phyloP scores from a whole-genome alignment of 1,140 invertebrate genomes.

The Polyergus mexicanus region DNA sequence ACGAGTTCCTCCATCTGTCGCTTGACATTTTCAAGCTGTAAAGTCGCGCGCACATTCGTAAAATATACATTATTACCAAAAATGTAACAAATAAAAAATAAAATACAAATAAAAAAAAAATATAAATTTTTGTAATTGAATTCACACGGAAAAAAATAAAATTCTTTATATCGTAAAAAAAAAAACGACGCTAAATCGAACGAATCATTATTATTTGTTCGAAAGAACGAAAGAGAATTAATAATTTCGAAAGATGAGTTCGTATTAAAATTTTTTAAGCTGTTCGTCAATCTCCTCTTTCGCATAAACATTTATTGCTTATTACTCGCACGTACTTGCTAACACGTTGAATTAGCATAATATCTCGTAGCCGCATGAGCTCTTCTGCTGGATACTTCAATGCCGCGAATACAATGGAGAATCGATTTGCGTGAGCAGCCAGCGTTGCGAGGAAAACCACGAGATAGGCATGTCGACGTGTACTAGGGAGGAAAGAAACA shows the following conservation, averaged over 20 bases:
- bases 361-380: slow-evolving; percentile 58
- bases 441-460: slow-evolving; percentile 60
- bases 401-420: slow-evolving; percentile 75
- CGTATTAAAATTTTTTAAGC: neutral
- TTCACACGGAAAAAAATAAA: neutral
- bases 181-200: neutral
- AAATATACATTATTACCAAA: neutral
- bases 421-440: slow-evolving; percentile 69
- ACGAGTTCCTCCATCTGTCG: slow-evolving; percentile 16
- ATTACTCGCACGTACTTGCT: slow-evolving; percentile 58
- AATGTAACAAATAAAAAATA: neutral
- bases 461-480: slow-evolving; percentile 63
- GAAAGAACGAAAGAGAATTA: neutral
- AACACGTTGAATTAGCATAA: slow-evolving; percentile 80
- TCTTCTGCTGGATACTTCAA: slow-evolving; percentile 69
- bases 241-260: neutral
- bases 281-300: neutral
- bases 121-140: neutral
- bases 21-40: slow-evolving; percentile 8
- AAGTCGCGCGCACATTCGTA: neutral
- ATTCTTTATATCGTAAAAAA: neutral
- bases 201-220: neutral
- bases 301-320: slow-evolving; percentile 52
- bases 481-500: slow-evolving; percentile 13
- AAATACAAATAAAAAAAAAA: neutral